Evolutionary conservation across 2,797 vertebrate species (phyloP).

Genomic region (Chaetophractus vellerosus): DNA sequence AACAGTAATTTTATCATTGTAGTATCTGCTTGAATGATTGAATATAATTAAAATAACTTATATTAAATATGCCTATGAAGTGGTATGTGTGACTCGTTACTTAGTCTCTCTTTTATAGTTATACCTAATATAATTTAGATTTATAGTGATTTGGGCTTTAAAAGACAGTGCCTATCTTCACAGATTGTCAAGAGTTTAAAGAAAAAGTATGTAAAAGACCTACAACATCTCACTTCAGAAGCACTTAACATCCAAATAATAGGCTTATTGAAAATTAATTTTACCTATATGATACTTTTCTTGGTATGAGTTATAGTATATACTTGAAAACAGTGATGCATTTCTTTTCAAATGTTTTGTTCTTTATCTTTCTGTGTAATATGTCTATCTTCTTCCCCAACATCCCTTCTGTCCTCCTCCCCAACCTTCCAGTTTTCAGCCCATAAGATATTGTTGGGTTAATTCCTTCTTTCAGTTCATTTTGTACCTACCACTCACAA

Average conservation of each 20-base stretch:
- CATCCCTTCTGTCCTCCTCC: not conserved
- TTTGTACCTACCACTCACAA: not conserved
- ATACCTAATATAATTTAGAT: not conserved
- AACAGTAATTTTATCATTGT: not conserved
- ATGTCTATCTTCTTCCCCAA: not conserved
- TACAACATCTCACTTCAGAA: not conserved
- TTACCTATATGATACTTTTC: not conserved
- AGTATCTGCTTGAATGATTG: not conserved
- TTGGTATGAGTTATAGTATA: not conserved
- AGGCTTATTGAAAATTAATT: not conserved
- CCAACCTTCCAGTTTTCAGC: not conserved
- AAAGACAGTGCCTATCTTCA: not conserved
- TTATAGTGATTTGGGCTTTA: not conserved
- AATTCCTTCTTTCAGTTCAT: not conserved
- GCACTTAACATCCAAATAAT: not conserved
- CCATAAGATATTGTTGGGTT: not conserved
- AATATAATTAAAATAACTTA: not conserved
- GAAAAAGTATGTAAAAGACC: not conserved
- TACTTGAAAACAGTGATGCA: not conserved
- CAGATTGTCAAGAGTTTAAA: not conserved
- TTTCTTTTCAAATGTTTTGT: not conserved
- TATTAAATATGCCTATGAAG: not conserved
- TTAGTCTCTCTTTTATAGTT: not conserved
- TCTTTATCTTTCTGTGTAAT: not conserved
- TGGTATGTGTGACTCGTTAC: not conserved